Evolutionary conservation across 1,140 invertebrate genomes (phyloP).

Genomic region (Ips nitidus): DNA sequence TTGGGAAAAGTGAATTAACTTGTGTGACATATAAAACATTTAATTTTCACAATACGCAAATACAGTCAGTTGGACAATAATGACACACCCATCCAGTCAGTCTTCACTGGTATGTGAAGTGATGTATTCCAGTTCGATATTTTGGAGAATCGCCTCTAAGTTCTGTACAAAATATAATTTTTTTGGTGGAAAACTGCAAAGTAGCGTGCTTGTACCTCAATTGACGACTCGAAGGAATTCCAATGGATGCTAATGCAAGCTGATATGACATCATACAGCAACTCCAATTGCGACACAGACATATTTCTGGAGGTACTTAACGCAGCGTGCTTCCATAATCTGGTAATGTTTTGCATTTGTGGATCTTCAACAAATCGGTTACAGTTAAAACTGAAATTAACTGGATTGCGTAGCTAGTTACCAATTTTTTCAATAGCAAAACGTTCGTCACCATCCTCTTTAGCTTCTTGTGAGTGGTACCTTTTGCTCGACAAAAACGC

Average conservation of each 20-base stretch:
- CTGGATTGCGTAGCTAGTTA: too few relatives aligned
- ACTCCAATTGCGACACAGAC: constrained; percentile 45
- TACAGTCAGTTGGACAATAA: not conserved
- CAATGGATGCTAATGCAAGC: constrained; percentile 45
- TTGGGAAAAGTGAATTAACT: too few relatives aligned
- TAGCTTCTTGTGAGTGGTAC: too few relatives aligned
- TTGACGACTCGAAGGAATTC: constrained; percentile 37
- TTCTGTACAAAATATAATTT: constrained; percentile 31
- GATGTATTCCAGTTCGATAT: constrained; percentile 27
- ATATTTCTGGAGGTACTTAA: constrained; percentile 41
- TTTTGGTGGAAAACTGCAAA: too few relatives aligned
- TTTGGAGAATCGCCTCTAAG: constrained; percentile 36
- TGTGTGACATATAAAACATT: too few relatives aligned
- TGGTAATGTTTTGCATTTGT: constrained; percentile 42
- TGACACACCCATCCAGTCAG: not conserved
- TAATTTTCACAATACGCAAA: too few relatives aligned
- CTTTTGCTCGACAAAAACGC: constrained; percentile 9
- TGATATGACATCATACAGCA: constrained; percentile 47
- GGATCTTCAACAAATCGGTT: constrained; percentile 35
- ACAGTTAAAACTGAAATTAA: not conserved
- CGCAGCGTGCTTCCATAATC: constrained; percentile 43
- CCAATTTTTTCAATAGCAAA: too few relatives aligned
- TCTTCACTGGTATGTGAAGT: too few relatives aligned
- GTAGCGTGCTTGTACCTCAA: too few relatives aligned
- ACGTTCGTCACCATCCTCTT: too few relatives aligned